Evolutionary conservation across 2,797 vertebrate genomes (phyloP).

Genomic region (Bucorvus abyssinicus): DNA sequence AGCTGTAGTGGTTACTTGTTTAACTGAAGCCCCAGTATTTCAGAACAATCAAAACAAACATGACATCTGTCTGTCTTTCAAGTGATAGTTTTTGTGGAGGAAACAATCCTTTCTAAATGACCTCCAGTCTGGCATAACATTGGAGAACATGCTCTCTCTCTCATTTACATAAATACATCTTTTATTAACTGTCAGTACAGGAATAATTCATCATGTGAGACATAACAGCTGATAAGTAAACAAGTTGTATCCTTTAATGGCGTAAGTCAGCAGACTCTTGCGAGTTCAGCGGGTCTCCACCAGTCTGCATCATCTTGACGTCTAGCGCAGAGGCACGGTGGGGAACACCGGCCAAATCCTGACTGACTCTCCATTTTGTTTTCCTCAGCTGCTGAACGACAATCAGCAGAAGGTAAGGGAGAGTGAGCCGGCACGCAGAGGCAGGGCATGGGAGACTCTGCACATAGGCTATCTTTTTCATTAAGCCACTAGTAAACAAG

Average conservation of each 20-base stretch:
- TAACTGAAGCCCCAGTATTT: background rate
- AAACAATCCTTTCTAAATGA: background rate
- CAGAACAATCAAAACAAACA: background rate
- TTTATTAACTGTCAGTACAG: conserved; percentile 1
- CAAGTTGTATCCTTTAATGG: background rate
- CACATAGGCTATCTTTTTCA: background rate
- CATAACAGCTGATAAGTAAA: conserved; percentile 14
- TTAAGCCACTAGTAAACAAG: background rate
- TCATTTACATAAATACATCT: conserved; percentile 42
- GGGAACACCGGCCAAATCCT: background rate
- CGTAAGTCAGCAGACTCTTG: background rate
- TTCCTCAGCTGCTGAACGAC: background rate
- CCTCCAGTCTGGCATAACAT: background rate
- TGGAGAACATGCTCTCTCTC: background rate
- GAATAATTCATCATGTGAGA: conserved; percentile 4
- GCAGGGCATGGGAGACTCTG: background rate
- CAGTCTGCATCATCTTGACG: background rate
- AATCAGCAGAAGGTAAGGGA: background rate
- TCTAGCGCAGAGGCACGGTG: background rate
- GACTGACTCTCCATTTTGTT: background rate
- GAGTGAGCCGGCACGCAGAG: background rate
- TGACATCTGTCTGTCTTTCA: background rate
- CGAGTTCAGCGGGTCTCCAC: background rate
- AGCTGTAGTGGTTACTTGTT: background rate
- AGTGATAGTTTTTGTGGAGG: background rate